These are phyloP conservation scores for Drosophila melanosoma DNA, from an alignment of 2,888 invertebrate species.

Conservation along the genomic window DNA sequence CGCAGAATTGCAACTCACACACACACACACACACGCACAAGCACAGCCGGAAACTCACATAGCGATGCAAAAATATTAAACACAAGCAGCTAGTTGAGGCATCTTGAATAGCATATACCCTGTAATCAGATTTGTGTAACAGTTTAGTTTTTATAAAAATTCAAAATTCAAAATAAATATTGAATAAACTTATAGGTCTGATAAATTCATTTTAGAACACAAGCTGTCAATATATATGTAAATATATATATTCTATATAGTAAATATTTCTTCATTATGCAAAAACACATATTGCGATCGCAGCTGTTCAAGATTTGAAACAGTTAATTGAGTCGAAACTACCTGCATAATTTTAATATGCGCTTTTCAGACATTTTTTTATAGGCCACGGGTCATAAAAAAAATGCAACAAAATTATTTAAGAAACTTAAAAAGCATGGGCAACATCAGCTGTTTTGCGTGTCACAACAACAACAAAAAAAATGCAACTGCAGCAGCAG, in stretches of 20 bases:
- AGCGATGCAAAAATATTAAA: slow-evolving; percentile 2
- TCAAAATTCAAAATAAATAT: background rate
- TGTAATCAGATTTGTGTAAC: background rate
- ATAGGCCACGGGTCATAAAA: slow-evolving; percentile 12
- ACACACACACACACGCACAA: slow-evolving; percentile 12
- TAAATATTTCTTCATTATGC: background rate
- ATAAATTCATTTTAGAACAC: background rate
- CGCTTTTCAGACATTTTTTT: background rate
- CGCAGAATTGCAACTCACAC: slow-evolving; percentile 18
- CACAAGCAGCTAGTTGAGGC: background rate
- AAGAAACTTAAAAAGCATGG: slow-evolving; percentile 31
- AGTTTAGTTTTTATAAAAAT: background rate
- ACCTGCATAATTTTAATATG: background rate
- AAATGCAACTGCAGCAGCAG: slow-evolving; percentile 32
- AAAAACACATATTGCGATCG: background rate
- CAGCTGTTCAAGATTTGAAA: background rate
- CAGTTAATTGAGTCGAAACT: background rate
- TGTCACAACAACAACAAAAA: slow-evolving; percentile 7
- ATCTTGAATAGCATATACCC: slow-evolving; percentile 8
- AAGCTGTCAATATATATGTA: background rate
- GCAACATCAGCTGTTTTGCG: slow-evolving; percentile 51
- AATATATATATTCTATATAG: no score
- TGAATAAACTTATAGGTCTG: background rate
- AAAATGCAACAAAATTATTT: slow-evolving; percentile 7
- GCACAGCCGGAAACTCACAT: slow-evolving; percentile 53